These are phyloP conservation scores for Tetragnatha montana DNA, from an alignment of 2,888 invertebrate genomes.

Conservation along the genomic window DNA sequence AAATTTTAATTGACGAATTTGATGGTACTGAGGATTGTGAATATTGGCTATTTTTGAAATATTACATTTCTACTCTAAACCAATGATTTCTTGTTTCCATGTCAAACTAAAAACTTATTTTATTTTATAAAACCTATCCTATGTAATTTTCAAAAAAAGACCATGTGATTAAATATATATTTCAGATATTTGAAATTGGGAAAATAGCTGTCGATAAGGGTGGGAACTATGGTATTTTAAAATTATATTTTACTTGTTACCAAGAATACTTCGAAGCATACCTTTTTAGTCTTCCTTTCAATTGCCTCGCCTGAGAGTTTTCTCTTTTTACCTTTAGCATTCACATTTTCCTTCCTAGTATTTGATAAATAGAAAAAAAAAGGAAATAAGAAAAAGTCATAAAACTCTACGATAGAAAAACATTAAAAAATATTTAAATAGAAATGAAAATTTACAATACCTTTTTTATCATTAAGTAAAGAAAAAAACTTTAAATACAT, in stretches of 20 bases:
- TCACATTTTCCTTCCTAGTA: neutral
- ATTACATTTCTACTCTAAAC: too few species aligned
- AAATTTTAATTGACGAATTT: too few species aligned
- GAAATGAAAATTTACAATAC: neutral
- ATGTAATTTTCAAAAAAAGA: too few species aligned
- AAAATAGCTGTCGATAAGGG: too few species aligned
- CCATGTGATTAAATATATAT: too few species aligned
- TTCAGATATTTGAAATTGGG: too few species aligned
- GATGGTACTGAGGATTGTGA: too few species aligned
- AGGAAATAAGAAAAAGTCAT: neutral
- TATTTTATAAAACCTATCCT: too few species aligned
- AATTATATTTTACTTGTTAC: neutral
- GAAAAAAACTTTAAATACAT: neutral
- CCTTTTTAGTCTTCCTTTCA: constrained; percentile 5
- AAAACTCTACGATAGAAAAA: neutral
- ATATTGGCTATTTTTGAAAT: too few species aligned
- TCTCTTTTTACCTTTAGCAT: neutral
- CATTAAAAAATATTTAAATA: neutral
- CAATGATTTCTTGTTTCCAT: too few species aligned
- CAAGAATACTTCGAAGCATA: neutral
- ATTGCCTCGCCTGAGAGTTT: neutral
- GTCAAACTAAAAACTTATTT: too few species aligned
- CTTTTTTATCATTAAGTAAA: neutral
- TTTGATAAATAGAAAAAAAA: neutral
- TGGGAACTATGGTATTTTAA: neutral